Conservation (phyloP, 1,140 invertebrate genomes). For the Telenomus remus region DNA sequence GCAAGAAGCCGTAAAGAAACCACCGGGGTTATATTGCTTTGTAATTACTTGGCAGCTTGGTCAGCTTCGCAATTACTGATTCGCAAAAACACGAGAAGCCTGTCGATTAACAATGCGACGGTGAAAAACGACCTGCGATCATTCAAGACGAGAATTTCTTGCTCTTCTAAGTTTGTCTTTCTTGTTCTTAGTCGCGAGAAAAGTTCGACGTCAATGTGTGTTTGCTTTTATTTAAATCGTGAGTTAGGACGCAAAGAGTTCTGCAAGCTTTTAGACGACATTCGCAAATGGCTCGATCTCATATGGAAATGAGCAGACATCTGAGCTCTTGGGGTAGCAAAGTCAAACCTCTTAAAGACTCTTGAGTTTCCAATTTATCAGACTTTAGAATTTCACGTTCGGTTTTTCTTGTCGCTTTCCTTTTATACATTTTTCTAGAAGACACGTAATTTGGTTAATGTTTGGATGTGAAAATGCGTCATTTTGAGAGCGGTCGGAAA, state of each 20-base stretch:
- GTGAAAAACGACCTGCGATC: neutral
- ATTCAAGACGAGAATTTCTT: neutral
- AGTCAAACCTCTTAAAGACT: constrained; percentile 8
- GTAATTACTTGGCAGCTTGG: constrained; percentile 32
- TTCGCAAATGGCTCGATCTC: constrained; percentile 75
- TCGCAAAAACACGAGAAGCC: constrained; percentile 13
- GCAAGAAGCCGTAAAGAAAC: constrained; percentile 51
- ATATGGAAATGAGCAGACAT: constrained; percentile 72
- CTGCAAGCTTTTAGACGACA: constrained; percentile 63
- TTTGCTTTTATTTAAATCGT: constrained; percentile 77
- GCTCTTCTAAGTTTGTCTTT: neutral
- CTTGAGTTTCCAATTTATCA: constrained; percentile 9
- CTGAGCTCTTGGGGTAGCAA: constrained; percentile 35
- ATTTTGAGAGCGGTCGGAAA: constrained; percentile 52
- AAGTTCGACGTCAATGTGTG: constrained; percentile 65
- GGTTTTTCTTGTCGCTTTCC: neutral
- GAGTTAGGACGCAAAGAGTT: constrained; percentile 68
- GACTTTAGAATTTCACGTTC: neutral
- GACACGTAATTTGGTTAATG: constrained; percentile 55
- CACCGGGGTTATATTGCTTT: constrained; percentile 28
- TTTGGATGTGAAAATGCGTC: constrained; percentile 54
- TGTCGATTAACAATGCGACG: neutral
- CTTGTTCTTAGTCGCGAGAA: neutral
- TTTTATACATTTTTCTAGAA: constrained; percentile 17
- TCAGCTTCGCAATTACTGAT: constrained; percentile 26